These are phyloP conservation scores for Propithecus coquereli DNA, from an alignment of 2,113 vertebrate genomes.

Conservation along the genomic window DNA sequence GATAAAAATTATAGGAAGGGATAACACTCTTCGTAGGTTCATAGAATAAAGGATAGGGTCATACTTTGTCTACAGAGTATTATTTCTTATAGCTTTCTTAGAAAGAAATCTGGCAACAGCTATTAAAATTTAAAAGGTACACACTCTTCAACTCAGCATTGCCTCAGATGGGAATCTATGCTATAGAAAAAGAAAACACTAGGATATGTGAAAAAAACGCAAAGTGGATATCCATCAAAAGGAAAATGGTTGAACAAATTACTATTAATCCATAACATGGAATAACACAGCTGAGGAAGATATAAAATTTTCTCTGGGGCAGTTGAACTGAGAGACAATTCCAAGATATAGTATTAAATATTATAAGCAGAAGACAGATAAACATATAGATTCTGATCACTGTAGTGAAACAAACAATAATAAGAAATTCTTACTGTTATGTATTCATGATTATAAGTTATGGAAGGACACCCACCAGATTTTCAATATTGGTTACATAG, in stretches of 20 bases:
- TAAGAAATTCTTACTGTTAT: neutral
- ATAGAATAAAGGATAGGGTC: neutral
- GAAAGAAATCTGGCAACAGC: neutral
- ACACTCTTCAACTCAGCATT: neutral
- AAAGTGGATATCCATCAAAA: neutral
- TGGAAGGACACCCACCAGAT: neutral
- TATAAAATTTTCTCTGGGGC: neutral
- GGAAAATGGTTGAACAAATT: neutral
- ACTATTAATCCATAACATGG: neutral
- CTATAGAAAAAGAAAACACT: neutral
- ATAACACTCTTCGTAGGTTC: neutral
- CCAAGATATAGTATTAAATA: neutral
- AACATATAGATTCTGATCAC: neutral
- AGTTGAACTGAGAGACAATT: neutral
- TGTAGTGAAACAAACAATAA: neutral
- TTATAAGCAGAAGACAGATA: neutral
- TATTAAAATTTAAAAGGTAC: conserved; percentile 27
- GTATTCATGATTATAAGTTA: neutral
- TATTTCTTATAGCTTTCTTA: neutral
- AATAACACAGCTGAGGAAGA: neutral
- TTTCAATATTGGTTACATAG: neutral
- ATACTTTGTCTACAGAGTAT: neutral
- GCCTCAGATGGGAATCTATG: neutral
- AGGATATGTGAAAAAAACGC: neutral
- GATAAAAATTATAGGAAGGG: neutral